phyloP scores from a whole-genome alignment of 2,888 invertebrate genomes.

The Matsumyia berberina region DNA sequence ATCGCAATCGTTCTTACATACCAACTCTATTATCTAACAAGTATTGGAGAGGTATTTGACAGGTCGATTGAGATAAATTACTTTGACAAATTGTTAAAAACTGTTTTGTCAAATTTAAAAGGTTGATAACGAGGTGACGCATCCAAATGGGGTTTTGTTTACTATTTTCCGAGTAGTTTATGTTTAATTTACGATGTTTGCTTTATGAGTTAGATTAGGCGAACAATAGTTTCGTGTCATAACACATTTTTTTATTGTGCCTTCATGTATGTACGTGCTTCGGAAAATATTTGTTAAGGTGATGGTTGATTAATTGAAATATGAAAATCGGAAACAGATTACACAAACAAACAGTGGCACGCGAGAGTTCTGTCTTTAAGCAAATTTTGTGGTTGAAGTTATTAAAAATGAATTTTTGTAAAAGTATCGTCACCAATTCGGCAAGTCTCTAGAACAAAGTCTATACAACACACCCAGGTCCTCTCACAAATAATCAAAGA shows the following conservation, averaged over 20 bases:
- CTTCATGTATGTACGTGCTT: not conserved
- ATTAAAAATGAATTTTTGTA: not conserved
- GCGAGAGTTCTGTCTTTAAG: not conserved
- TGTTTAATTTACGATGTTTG: constrained; percentile 8
- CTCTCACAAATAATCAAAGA: no score
- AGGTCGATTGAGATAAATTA: constrained; percentile 8
- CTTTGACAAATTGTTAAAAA: not conserved
- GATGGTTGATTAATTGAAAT: not conserved
- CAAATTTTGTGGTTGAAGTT: not conserved
- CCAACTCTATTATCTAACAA: not conserved
- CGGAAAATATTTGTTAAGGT: constrained; percentile 8
- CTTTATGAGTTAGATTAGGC: constrained; percentile 1
- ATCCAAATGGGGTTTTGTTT: constrained; percentile 4
- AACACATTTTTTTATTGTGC: constrained; percentile 2
- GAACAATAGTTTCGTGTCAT: not conserved
- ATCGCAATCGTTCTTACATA: constrained; percentile 8
- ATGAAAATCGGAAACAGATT: not conserved
- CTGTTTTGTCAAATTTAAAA: constrained; percentile 6
- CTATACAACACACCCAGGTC: no score
- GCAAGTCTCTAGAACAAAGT: no score
- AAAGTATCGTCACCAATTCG: no score
- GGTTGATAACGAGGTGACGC: constrained; percentile 11
- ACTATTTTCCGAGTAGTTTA: not conserved
- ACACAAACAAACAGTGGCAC: not conserved
- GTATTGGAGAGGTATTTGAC: not conserved